A percentile compares a stretch with the other conserved stretches of the same genome.
Conservation (phyloP, 2,797 vertebrate genomes). For the Ammospiza maritima region DNA sequence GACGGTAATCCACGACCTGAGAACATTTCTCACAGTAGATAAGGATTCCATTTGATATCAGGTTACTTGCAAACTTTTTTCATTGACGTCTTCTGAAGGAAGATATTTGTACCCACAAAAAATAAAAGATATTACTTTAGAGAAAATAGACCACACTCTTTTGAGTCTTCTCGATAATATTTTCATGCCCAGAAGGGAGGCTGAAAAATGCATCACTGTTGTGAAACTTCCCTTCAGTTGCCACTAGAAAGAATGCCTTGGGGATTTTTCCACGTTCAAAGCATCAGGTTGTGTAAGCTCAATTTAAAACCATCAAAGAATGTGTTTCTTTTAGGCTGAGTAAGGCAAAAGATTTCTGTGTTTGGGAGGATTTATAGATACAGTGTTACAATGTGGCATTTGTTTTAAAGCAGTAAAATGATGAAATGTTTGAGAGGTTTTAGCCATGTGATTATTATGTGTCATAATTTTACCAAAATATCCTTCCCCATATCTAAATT, state of each 20-base stretch:
- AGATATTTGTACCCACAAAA: background rate
- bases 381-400: background rate
- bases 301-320: background rate
- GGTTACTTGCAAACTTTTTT: background rate
- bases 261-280: background rate
- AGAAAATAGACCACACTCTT: background rate
- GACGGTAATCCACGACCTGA: background rate
- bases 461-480: background rate
- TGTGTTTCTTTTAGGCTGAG: background rate
- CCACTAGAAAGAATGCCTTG: background rate
- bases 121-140: background rate
- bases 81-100: background rate
- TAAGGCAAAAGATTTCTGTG: background rate
- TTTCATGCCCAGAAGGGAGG: background rate
- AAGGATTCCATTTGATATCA: background rate
- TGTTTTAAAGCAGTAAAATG: background rate
- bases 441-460: background rate
- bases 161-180: background rate
- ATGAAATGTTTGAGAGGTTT: background rate
- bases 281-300: background rate
- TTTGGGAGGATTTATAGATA: background rate
- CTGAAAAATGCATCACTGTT: background rate
- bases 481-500: background rate
- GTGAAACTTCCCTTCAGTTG: conserved; percentile 15
- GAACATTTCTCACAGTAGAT: background rate